Evolutionary conservation across 1,140 invertebrate species (phyloP), one percentile per base, ranked within the genome.

Genomic region (Meloidogyne floridensis): DNA sequence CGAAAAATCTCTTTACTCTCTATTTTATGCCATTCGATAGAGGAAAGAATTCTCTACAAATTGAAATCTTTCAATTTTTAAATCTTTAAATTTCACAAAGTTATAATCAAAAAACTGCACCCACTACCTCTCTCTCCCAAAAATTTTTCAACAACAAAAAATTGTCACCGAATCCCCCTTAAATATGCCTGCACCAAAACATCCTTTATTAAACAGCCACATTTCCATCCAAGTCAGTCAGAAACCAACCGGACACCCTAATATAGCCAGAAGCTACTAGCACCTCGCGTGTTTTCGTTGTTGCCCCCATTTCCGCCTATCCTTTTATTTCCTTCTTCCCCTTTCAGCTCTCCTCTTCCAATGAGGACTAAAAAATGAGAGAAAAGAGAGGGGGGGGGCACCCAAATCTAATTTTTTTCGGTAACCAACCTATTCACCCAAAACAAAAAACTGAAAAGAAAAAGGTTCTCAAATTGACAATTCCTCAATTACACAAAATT

Each of bases 351-450:
- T 59, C 54, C 56, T 47, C 7, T 47, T 47, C 56, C 15, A 65
- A 65, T 65, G n/a, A 65, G n/a, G n/a, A 65, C 59, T n/a, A 65
- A 65, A 65, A 59, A 65, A 65, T 65, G 13, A 65, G 15, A n/a
- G 59, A 65, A 6, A 65, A 7, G n/a, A 65, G n/a, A 65, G 3
- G 10, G n/a, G 56, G 15, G 59, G 15, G 59, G 59, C 59, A 65
- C 15, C 32, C 32, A 65, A 65, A 65, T 65, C 59, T n/a, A 65
- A 65, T 65, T 65, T 65, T 65, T 65, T n/a, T 15, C 15, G 15
- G 15, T n/a, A 5, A 65, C 59, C 59, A 65, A 18, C n/a, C 59
- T 6, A 65, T 65, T 65, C 59, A 65, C 10, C 15, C 59, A 65
- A 65, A 65, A 59, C 56, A 59, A n/a, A 65, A 65, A 65, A n/a